These are phyloP conservation scores for Paramisgurnus dabryanus DNA, from an alignment of 2,113 vertebrate species.

Conservation along the genomic window DNA sequence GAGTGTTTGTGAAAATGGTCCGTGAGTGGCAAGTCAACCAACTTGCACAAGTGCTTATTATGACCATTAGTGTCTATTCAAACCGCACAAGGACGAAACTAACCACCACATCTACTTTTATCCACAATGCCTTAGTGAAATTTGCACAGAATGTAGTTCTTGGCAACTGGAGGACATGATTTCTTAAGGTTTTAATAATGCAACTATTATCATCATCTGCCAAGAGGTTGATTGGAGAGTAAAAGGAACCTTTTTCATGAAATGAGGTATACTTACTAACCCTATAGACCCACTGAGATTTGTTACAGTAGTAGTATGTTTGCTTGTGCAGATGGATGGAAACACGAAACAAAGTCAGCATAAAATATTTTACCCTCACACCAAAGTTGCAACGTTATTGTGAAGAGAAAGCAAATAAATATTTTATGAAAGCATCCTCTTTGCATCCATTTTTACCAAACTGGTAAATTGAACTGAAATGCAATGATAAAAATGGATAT, in stretches of 20 bases:
- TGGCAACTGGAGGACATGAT: constrained; percentile 53
- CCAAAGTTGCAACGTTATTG: not conserved
- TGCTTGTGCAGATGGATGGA: constrained; percentile 2
- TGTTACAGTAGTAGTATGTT: not conserved
- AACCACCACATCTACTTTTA: constrained; percentile 39
- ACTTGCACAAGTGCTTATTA: constrained; percentile 51
- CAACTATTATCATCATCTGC: constrained; percentile 50
- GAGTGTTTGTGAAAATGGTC: constrained; percentile 45
- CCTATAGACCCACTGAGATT: not conserved
- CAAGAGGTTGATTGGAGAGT: constrained; percentile 43
- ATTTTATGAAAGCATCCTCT: constrained; percentile 42
- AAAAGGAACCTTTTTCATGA: constrained; percentile 35
- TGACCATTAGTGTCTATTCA: constrained; percentile 57
- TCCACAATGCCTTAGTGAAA: constrained; percentile 48
- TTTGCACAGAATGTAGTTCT: constrained; percentile 50
- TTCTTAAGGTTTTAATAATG: constrained; percentile 57
- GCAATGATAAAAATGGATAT: constrained; percentile 47
- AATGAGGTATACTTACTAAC: constrained; percentile 29
- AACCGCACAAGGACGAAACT: constrained; percentile 43
- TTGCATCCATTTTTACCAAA: constrained; percentile 43
- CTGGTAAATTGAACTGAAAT: constrained; percentile 26
- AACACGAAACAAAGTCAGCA: not conserved
- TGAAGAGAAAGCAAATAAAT: constrained; percentile 30
- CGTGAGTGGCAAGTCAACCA: constrained; percentile 51
- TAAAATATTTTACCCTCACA: not conserved